Base-by-base conservation (phyloP, 2,797 vertebrate species). In the Pangasius macronema region DNA sequence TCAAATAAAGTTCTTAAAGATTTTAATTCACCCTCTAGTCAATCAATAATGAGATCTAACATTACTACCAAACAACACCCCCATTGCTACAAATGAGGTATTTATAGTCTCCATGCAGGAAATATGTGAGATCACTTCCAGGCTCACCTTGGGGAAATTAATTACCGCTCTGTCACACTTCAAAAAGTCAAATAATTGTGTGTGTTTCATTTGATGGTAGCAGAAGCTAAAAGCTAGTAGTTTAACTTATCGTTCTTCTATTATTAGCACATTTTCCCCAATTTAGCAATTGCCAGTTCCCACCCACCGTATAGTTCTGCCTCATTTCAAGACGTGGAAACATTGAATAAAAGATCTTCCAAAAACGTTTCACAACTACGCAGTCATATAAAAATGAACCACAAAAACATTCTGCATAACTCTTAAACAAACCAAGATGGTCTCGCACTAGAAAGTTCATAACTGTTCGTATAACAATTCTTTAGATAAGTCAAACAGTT, bases 131-230 rank as follows among this genome's bases (percentile, higher is more conserved):
- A 82, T 82, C 61, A 67, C 61, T 33, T 82, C 61, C 59, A 82
- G 81, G 42, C 81, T 67, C 51, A 30, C 81, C 81, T 49, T 33
- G 39, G 24, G 81, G 27, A 30, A 67, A 49, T 51, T 30, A 65
- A 49, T 82, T 65, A 82, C 39, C 46, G 42, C 59, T 65, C 27
- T 65, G 16, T 82, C 61, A 82, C 81, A 51, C 61, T 82, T 82
- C 81, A 65, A 49, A 82, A 67, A 20, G 27, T 67, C 42, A 33
- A 30, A 82, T 67, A 49, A 82, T 49, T 67, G 27, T 51, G 18
- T 82, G 16, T 65, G 27, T 67, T 65, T 51, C 46, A 22, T 8
- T 20, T 49, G 39, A 82, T 65, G 4, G 27, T 22, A 51, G 61
- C 22, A 65, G 27, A 67, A 65, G 18, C 80, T 11, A 42, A 42